Conservation (phyloP, 2,113 vertebrate species). For the Numenius arquata region DNA sequence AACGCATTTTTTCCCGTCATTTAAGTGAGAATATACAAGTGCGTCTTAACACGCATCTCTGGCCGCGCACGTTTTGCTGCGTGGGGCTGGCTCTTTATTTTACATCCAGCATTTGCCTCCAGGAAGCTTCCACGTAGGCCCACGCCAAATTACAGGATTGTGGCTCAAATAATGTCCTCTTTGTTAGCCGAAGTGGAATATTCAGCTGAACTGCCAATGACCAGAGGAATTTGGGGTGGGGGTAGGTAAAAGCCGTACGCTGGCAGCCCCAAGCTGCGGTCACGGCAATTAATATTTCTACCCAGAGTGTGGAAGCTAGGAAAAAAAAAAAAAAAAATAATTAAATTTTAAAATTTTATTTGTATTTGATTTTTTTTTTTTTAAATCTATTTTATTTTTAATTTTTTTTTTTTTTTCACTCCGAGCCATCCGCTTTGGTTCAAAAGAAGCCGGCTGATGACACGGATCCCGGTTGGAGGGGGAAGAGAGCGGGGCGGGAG, state of each 20-base stretch:
- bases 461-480: background rate
- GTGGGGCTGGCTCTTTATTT: background rate
- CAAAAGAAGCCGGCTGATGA: accelerated
- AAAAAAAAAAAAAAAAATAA: background rate
- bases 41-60: background rate
- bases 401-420: background rate
- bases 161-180: background rate
- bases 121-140: background rate
- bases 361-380: background rate
- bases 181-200: constrained; percentile 27
- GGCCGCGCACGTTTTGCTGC: accelerated
- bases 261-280: background rate
- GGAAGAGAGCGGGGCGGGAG: background rate
- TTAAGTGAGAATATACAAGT: background rate
- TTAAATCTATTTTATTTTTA: background rate
- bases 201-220: background rate
- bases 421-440: background rate
- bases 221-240: background rate
- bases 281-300: background rate
- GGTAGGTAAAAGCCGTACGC: background rate
- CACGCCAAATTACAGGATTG: background rate
- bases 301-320: background rate
- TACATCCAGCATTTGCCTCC: background rate
- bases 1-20: background rate
- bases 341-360: background rate